These are phyloP conservation scores for Machaerirhynchus nigripectus DNA, from an alignment of 2,113 vertebrate genomes.

Conservation along the genomic window DNA sequence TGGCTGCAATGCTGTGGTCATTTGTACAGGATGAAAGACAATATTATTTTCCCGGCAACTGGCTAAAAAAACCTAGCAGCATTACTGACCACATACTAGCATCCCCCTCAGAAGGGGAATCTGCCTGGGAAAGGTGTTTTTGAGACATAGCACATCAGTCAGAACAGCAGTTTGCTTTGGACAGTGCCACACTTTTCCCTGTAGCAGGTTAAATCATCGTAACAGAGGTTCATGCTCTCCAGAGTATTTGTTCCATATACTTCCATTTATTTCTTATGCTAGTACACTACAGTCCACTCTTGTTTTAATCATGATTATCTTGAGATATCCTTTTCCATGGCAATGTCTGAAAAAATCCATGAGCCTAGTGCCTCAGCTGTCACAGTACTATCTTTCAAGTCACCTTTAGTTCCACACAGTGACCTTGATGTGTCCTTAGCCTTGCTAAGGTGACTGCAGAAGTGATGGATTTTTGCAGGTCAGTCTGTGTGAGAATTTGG, in stretches of 20 bases:
- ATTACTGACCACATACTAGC: background rate
- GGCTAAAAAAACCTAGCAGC: background rate
- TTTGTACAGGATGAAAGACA: background rate
- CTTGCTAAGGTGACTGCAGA: background rate
- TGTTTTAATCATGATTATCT: background rate
- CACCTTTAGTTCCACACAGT: background rate
- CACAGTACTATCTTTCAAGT: background rate
- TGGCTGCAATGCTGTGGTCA: background rate
- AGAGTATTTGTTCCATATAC: background rate
- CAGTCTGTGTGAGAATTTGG: background rate
- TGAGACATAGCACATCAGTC: background rate
- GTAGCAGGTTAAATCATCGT: fast-evolving
- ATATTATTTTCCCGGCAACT: background rate
- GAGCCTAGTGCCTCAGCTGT: background rate
- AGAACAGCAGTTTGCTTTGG: background rate
- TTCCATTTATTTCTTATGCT: background rate
- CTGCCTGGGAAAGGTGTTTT: background rate
- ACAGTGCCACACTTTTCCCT: fast-evolving
- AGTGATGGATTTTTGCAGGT: background rate
- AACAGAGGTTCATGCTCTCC: background rate
- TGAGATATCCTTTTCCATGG: background rate
- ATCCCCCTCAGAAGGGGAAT: background rate
- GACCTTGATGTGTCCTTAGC: background rate
- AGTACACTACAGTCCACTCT: too few relatives aligned
- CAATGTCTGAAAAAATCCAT: background rate